Evolutionary conservation across 2,888 invertebrate species (phyloP).

Genomic region (Augiades crinisus): DNA sequence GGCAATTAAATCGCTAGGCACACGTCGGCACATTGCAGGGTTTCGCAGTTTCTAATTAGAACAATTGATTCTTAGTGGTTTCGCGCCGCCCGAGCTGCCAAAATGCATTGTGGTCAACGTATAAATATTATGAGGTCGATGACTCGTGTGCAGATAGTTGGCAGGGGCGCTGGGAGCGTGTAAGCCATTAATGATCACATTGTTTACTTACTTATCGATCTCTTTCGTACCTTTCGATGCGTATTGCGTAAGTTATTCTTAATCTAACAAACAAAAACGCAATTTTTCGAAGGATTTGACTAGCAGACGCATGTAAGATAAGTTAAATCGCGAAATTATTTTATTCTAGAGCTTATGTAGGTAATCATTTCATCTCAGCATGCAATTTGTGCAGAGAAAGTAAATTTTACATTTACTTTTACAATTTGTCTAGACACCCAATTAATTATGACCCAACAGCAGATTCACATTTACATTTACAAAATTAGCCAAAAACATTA

Average conservation of each 20-base stretch:
- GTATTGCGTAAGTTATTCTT: not conserved
- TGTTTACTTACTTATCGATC: slow-evolving; percentile 20
- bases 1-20: slow-evolving; percentile 15
- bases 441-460: no score
- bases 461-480: no score
- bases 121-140: slow-evolving; percentile 23
- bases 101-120: slow-evolving; percentile 24
- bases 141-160: slow-evolving; percentile 21
- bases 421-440: no score
- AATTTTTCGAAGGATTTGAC: no score
- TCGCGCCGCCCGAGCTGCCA: slow-evolving; percentile 16
- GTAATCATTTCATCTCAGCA: no score
- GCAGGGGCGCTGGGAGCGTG: slow-evolving; percentile 21
- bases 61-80: slow-evolving; percentile 13
- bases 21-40: not conserved
- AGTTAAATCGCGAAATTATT: no score
- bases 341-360: no score
- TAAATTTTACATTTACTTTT: no score
- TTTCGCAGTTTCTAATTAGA: slow-evolving; percentile 11
- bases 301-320: no score
- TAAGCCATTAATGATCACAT: slow-evolving; percentile 16
- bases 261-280: not conserved
- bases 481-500: no score
- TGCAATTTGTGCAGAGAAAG: no score
- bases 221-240: not conserved